Evolutionary conservation across 2,888 invertebrate species (phyloP).

Genomic region (Lathronympha strigana): DNA sequence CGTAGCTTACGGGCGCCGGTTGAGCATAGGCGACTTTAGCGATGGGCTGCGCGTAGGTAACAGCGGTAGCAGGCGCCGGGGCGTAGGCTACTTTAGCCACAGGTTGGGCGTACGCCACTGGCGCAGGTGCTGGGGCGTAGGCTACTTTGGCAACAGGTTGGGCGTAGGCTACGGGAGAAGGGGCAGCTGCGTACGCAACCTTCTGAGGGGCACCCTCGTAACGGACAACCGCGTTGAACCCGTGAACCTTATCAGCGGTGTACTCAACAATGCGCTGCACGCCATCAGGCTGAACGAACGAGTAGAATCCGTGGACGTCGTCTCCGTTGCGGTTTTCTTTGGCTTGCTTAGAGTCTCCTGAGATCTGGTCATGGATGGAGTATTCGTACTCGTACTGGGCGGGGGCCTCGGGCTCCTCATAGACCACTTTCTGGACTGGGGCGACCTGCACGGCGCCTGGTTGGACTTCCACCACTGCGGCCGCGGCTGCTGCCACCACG

Average conservation of each 20-base stretch:
- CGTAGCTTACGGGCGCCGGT: constrained; percentile 50
- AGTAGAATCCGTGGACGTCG: constrained; percentile 50
- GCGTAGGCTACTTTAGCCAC: constrained; percentile 54
- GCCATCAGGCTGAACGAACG: constrained; percentile 51
- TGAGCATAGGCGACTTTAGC: constrained; percentile 52
- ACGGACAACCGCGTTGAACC: constrained; percentile 77
- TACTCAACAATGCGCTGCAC: constrained; percentile 49
- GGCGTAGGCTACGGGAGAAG: constrained; percentile 47
- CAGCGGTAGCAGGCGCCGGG: constrained; percentile 34
- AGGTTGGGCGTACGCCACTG: constrained; percentile 38
- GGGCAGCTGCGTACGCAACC: constrained; percentile 44
- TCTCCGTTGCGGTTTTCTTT: constrained; percentile 51
- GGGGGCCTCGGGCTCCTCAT: constrained; percentile 43
- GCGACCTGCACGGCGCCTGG: constrained; percentile 42
- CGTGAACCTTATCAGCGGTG: constrained; percentile 67
- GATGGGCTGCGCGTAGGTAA: constrained; percentile 43
- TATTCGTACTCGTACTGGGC: constrained; percentile 40
- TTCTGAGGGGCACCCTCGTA: constrained; percentile 64
- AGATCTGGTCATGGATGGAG: constrained; percentile 48
- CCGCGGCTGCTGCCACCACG: constrained; percentile 60
- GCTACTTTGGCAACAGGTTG: constrained; percentile 47
- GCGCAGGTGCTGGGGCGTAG: constrained; percentile 41
- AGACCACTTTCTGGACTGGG: constrained; percentile 42
- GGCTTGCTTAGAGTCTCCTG: constrained; percentile 52
- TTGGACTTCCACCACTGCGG: constrained; percentile 53